Base-by-base conservation (phyloP, 2,113 vertebrate genomes). In the Hypomesus transpacificus region DNA sequence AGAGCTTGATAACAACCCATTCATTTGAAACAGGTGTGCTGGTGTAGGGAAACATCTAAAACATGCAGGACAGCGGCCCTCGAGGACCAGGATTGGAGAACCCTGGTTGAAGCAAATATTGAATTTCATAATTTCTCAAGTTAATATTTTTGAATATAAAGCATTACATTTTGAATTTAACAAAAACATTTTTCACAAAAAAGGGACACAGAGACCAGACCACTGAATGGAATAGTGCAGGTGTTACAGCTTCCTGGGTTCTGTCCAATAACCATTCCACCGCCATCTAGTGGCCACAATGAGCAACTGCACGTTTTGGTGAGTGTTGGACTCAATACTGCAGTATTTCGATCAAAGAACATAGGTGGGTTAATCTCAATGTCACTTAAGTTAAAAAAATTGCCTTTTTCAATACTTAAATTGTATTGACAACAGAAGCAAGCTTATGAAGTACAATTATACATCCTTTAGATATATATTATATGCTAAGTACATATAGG, bases 271-370 rank as follows among this genome's bases (percentile, higher is more conserved):
- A 86, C 85, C 85, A 87, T 82, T 77, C 78, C 85, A 91, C 88
- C 90, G 65, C 90, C 90, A 92, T 90, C 91, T 91, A 91, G 85
- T 89, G 91, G 46, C 17, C 1, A 21, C 22, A 3, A 7, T 18
- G 1, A 3, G 60, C 34, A 80, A 74, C 21, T 34, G 1, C 51
- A 57, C 4, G n/a, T n/a, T 34, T 63, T 8, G 8, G 17, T 46
- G 8, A 9, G 39, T 46, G 7, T 46, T 8, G 39, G 39, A 46
- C 39, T 46, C 39, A 46, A 46, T 46, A 46, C 39, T 11, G 39
- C 9, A 46, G 7, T 56, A 56, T 56, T 56, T 56, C n/a, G 53
- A 56, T 46, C 39, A 46, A 61, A 26, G 26, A 61, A 22, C 11
- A 21, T 22, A 58, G 18, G n/a, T 61, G 59, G 13, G 13, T 61